Conservation (phyloP, 30 jellyfish, hydroid and myxozoan species). For the Pseudorhiza aurosa region DNA sequence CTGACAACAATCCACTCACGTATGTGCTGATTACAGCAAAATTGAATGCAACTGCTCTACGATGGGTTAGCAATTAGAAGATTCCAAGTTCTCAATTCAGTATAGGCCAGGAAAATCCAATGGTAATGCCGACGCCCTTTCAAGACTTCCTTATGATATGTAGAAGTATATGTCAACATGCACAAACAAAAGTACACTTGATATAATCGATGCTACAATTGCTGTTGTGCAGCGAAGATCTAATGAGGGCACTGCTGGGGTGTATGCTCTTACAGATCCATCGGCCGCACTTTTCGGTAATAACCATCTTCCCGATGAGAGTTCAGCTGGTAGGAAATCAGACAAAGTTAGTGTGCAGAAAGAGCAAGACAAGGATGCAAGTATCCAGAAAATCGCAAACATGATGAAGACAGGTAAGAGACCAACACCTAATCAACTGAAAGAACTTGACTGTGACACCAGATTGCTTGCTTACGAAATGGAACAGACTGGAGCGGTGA, state of each 20-base stretch:
- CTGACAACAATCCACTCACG: conserved; percentile 61
- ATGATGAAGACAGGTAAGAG: conserved; percentile 12
- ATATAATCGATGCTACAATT: conserved; percentile 13
- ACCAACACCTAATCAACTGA: conserved; percentile 35
- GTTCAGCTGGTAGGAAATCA: neutral
- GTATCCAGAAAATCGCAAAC: neutral
- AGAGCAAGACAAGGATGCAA: conserved; percentile 16
- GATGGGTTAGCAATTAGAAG: conserved; percentile 76
- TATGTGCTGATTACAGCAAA: conserved; percentile 58
- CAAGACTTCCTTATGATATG: conserved; percentile 32
- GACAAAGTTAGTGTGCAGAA: conserved; percentile 14
- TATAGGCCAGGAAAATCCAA: conserved; percentile 51
- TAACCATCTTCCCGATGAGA: conserved; percentile 25
- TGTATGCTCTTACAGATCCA: conserved; percentile 8
- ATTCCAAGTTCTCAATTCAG: conserved; percentile 31
- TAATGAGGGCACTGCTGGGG: conserved; percentile 31
- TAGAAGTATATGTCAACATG: conserved; percentile 4
- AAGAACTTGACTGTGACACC: conserved; percentile 25
- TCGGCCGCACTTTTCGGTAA: conserved; percentile 4
- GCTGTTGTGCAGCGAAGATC: conserved; percentile 11
- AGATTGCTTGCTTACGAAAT: conserved; percentile 26
- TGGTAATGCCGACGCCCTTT: conserved; percentile 52
- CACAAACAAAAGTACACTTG: neutral
- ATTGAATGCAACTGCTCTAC: conserved; percentile 41
- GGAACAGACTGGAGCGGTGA: no score